Percentiles rank a stretch among this genome's conserved stretches.
Conservation (phyloP, 2,113 vertebrate genomes). For the Spea multiplicata region DNA sequence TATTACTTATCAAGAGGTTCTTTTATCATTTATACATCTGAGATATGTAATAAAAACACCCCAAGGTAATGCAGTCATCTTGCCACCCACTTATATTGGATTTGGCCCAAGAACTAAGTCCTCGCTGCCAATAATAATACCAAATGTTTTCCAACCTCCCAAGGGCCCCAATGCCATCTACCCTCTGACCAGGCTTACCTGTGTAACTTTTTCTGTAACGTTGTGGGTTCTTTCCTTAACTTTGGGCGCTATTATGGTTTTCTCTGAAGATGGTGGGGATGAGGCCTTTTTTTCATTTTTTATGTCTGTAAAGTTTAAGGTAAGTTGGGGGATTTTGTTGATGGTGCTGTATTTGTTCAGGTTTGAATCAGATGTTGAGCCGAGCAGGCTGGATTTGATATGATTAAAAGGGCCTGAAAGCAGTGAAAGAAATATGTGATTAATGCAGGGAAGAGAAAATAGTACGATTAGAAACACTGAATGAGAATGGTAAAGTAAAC, state of each 20-base stretch:
- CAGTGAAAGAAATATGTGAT: constrained; percentile 49
- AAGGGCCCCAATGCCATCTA: neutral
- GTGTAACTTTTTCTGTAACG: constrained; percentile 97
- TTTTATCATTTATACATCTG: too few species aligned
- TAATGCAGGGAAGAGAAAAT: neutral
- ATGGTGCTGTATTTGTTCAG: constrained; percentile 99
- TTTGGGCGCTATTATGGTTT: constrained; percentile 95
- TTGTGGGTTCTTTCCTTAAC: constrained; percentile 98
- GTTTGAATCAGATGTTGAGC: constrained; percentile 97
- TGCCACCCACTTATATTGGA: too few species aligned
- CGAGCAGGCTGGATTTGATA: constrained; percentile 92
- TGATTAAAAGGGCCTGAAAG: constrained; percentile 92
- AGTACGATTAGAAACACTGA: constrained; percentile 1
- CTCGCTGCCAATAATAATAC: too few species aligned
- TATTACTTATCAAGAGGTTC: too few species aligned
- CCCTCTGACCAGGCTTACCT: constrained; percentile 71
- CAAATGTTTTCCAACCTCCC: too few species aligned
- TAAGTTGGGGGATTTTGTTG: constrained; percentile 96
- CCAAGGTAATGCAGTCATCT: too few species aligned
- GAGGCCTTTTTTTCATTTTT: constrained; percentile 90
- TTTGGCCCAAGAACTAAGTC: too few species aligned
- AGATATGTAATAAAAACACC: too few species aligned
- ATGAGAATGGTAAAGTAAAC: neutral
- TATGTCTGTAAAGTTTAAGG: constrained; percentile 92
- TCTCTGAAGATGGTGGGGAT: constrained; percentile 92